phyloP scores from a whole-genome alignment of 2,888 invertebrate species.

The Campoplex nolae region DNA sequence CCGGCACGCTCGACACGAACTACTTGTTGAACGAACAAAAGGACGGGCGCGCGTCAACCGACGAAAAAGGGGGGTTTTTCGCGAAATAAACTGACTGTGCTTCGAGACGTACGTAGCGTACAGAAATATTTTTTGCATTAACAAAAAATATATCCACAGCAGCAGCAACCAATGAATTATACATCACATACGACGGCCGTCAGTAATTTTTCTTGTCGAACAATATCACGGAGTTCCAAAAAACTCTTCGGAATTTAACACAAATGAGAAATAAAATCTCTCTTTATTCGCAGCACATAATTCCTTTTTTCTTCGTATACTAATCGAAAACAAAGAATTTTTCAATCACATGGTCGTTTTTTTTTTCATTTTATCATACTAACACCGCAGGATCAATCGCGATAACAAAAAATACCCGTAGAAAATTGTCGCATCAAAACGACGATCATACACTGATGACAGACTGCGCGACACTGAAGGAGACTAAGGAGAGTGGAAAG shows the following conservation, averaged over 20 bases:
- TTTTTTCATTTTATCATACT: neutral
- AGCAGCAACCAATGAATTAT: neutral
- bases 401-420: neutral
- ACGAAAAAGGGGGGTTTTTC: neutral
- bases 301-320: neutral
- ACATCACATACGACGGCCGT: neutral
- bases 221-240: neutral
- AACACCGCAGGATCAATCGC: neutral
- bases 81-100: neutral
- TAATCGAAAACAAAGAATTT: neutral
- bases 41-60: neutral
- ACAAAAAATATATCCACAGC: too few relatives aligned
- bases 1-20: conserved; percentile 57
- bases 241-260: neutral
- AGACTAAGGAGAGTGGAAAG: conserved; percentile 14
- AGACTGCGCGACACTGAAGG: conserved; percentile 3
- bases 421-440: neutral
- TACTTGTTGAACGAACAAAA: conserved; percentile 74
- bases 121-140: neutral
- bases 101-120: neutral
- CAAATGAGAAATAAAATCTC: neutral
- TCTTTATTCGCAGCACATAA: too few relatives aligned
- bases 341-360: neutral
- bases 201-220: neutral
- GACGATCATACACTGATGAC: neutral